These are phyloP conservation scores for Anguilla anguilla DNA, from an alignment of 2,797 vertebrate genomes.

Conservation along the genomic window DNA sequence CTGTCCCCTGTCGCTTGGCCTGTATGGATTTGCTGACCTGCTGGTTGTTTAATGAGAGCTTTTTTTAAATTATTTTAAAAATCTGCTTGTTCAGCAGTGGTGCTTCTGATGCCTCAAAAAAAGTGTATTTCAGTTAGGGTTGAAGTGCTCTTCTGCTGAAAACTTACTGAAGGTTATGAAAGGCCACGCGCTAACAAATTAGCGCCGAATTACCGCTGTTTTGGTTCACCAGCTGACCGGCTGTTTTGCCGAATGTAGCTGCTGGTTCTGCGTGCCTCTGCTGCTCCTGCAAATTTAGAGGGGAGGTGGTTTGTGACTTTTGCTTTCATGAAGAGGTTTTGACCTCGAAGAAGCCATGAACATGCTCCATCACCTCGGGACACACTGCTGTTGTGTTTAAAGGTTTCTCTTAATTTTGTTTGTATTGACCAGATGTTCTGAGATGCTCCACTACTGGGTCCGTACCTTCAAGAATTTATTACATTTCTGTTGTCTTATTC, in stretches of 20 bases:
- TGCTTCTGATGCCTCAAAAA: not conserved
- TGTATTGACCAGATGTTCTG: not conserved
- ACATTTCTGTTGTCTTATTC: not conserved
- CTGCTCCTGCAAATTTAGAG: not conserved
- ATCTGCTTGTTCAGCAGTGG: constrained; percentile 6
- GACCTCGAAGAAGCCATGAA: not conserved
- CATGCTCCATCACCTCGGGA: not conserved
- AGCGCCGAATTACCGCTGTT: not conserved
- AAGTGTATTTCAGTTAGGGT: not conserved
- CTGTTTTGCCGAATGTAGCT: not conserved
- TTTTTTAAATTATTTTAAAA: not conserved
- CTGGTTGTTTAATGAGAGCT: not conserved
- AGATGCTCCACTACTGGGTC: not conserved
- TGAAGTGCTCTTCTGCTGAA: not conserved
- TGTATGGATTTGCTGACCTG: not conserved
- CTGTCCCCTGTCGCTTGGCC: not conserved
- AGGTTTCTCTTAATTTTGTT: not conserved
- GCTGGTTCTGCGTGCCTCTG: not conserved
- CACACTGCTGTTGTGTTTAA: not conserved
- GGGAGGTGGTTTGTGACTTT: too few relatives aligned
- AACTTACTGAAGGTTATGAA: not conserved
- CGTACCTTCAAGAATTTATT: not conserved
- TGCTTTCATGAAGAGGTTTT: not conserved
- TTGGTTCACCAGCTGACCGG: not conserved
- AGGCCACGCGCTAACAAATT: not conserved